These are phyloP conservation scores for Meloidogyne exigua DNA, from an alignment of 1,140 invertebrate species.

Conservation along the genomic window DNA sequence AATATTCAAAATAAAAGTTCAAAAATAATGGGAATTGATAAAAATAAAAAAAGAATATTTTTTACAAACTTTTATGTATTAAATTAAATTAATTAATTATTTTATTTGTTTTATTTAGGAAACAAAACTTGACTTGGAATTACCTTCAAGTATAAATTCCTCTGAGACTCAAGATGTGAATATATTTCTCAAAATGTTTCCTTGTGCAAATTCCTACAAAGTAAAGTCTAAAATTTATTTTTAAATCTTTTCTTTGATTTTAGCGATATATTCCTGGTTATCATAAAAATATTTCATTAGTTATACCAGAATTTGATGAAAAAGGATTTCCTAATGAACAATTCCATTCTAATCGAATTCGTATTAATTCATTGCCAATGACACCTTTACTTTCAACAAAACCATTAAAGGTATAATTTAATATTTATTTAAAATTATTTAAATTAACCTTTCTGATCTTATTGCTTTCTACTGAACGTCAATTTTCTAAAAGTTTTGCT, in stretches of 20 bases:
- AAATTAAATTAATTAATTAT: background rate
- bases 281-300: background rate
- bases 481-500: background rate
- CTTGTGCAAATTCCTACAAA: background rate
- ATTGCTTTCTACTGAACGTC: background rate
- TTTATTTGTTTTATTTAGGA: background rate
- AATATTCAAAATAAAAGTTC: background rate
- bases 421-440: background rate
- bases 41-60: constrained; percentile 12
- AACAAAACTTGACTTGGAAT: background rate
- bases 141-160: background rate
- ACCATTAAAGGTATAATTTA: background rate
- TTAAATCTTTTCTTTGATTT: background rate
- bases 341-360: background rate
- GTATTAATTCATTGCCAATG: background rate
- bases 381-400: constrained; percentile 9
- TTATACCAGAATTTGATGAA: background rate
- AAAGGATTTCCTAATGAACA: background rate
- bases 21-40: background rate
- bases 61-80: constrained; percentile 17
- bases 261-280: background rate
- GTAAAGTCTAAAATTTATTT: background rate
- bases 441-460: background rate
- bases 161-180: background rate
- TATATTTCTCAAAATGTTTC: background rate